These are phyloP conservation scores for Dreissena polymorpha DNA, from an alignment of 1,140 invertebrate species.

Conservation along the genomic window DNA sequence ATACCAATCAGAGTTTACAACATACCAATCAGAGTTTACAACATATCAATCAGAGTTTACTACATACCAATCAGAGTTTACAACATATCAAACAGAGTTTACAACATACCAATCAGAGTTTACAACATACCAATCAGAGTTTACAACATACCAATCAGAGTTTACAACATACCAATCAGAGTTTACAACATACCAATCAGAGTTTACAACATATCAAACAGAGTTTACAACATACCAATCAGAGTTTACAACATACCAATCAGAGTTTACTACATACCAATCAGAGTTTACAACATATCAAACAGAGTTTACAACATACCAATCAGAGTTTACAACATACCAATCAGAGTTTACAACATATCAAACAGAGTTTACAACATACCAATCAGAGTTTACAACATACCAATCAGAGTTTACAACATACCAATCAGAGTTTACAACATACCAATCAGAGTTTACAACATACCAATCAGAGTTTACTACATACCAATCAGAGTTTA, in stretches of 20 bases:
- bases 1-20: constrained; percentile 17
- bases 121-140: constrained; percentile 16
- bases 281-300: no score
- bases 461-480: neutral
- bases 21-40: neutral
- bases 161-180: constrained; percentile 16
- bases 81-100: no score
- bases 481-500: no score
- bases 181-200: constrained; percentile 16
- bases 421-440: constrained; percentile 17
- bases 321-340: constrained; percentile 18
- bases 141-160: constrained; percentile 16
- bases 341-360: no score
- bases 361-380: no score
- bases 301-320: constrained; percentile 28
- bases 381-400: constrained; percentile 18
- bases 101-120: constrained; percentile 16
- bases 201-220: no score
- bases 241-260: constrained; percentile 18
- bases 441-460: constrained; percentile 24
- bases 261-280: no score
- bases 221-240: constrained; percentile 18
- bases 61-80: no score
- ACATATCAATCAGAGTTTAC: no score
- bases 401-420: constrained; percentile 6